These are phyloP conservation scores for Marmota monax DNA, from an alignment of 2,113 vertebrate species.

Conservation along the genomic window DNA sequence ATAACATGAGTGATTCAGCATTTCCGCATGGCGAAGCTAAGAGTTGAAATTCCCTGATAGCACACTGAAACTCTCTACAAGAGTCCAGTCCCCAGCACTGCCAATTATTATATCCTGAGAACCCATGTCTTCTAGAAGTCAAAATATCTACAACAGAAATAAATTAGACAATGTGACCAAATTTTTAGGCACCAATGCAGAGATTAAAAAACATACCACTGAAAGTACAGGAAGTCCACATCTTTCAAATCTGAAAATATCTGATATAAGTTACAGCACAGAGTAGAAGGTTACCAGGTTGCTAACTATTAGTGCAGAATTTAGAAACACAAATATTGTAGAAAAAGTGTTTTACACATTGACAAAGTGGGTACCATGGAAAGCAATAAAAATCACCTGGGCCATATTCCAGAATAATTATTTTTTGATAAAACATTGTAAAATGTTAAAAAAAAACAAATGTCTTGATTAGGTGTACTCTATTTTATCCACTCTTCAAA, in stretches of 20 bases:
- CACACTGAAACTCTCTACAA: neutral
- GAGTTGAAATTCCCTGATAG: neutral
- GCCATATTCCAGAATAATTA: neutral
- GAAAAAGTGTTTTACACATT: neutral
- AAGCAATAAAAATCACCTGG: conserved; percentile 10
- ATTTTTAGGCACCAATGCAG: neutral
- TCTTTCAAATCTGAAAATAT: neutral
- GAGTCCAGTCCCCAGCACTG: neutral
- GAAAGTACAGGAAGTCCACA: neutral
- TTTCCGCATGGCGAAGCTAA: neutral
- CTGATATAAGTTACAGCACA: neutral
- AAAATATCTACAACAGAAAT: conserved; percentile 23
- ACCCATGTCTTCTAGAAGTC: neutral
- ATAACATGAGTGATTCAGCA: neutral
- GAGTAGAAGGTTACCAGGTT: neutral
- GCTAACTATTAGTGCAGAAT: neutral
- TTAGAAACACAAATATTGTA: conserved; percentile 10
- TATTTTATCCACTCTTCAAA: conserved; percentile 62
- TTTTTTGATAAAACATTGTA: conserved; percentile 47
- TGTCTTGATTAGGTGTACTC: conserved; percentile 11
- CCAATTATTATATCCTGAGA: neutral
- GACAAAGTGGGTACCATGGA: neutral
- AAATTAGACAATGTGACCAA: neutral
- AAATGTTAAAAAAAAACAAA: conserved; percentile 41
- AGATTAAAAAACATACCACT: neutral